Evolutionary conservation across 2,888 invertebrate genomes (phyloP).

Genomic region (Branchipolynoe longqiensis): DNA sequence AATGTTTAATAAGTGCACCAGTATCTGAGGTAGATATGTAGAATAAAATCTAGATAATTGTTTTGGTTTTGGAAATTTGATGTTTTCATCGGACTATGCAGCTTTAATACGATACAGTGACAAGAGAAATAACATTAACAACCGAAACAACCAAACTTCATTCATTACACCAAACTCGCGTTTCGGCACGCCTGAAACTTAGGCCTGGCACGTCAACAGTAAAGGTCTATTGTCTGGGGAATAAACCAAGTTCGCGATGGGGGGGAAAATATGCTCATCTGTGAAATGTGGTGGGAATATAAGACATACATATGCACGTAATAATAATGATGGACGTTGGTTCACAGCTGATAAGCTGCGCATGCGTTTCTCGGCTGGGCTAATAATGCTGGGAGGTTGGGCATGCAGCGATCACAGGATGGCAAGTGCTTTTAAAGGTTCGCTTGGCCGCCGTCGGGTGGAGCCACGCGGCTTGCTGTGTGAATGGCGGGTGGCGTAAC

Average conservation of each 20-base stretch:
- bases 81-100: too few species aligned
- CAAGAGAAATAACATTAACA: too few species aligned
- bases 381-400: neutral
- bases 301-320: neutral
- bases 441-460: too few species aligned
- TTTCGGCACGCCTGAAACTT: neutral
- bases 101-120: too few species aligned
- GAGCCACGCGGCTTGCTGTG: too few species aligned
- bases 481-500: too few species aligned
- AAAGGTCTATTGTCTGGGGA: neutral
- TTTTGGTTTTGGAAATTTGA: too few species aligned
- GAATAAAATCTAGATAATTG: too few species aligned
- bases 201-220: neutral
- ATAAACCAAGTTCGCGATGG: constrained; percentile 7
- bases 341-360: neutral
- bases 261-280: constrained; percentile 28
- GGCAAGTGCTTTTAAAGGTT: constrained; percentile 13
- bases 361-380: neutral
- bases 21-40: too few species aligned
- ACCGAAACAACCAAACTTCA: neutral
- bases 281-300: neutral
- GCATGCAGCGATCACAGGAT: constrained; percentile 41
- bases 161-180: neutral
- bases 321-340: constrained; percentile 22
- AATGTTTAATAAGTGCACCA: too few species aligned